Conservation (phyloP, 2,888 invertebrate species). For the Dysmachus trigonus region DNA sequence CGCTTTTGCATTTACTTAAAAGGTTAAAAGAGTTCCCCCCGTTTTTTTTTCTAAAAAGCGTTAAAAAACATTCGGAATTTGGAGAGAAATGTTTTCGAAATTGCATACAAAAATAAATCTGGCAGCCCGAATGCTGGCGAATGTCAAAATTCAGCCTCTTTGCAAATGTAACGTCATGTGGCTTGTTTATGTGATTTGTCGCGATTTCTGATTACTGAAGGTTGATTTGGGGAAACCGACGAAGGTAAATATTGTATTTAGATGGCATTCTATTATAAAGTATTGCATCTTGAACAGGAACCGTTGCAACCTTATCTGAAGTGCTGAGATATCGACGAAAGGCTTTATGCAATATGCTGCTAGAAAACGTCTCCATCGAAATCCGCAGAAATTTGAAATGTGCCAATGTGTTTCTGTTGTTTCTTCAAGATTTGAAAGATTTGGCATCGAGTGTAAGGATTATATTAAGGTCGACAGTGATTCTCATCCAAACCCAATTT, state of each 20-base stretch:
- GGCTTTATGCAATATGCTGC: conserved; percentile 1
- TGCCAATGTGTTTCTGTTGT: conserved; percentile 8
- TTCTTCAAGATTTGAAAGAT: background rate
- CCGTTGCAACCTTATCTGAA: background rate
- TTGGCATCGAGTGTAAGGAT: background rate
- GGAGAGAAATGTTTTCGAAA: background rate
- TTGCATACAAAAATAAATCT: background rate
- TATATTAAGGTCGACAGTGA: background rate
- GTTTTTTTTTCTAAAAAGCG: too few species aligned
- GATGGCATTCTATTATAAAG: background rate
- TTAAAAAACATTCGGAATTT: background rate
- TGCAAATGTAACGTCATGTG: background rate
- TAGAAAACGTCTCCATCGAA: background rate
- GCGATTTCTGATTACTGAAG: background rate
- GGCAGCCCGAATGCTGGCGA: background rate
- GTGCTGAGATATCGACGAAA: background rate
- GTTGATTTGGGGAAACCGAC: background rate
- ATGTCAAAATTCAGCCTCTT: background rate
- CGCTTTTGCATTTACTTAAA: too few species aligned
- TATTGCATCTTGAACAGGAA: background rate
- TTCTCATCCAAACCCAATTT: background rate
- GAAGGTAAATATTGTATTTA: background rate
- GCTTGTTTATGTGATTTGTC: background rate
- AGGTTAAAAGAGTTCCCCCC: too few species aligned
- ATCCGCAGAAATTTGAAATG: conserved; percentile 28